phyloP scores from a whole-genome alignment of 35 echinoderm and acorn worm genomes.

The Stichopus chloronotus region DNA sequence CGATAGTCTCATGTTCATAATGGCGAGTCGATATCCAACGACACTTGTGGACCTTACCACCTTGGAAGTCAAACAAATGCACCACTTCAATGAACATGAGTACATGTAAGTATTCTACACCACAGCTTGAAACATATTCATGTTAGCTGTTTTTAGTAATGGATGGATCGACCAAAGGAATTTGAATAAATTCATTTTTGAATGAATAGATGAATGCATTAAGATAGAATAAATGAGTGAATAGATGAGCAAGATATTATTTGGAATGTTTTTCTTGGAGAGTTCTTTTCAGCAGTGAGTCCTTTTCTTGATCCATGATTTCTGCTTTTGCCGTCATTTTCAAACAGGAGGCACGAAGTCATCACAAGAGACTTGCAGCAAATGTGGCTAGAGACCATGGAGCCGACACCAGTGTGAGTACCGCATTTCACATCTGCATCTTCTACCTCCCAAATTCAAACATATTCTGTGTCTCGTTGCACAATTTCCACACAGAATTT shows the following conservation, averaged over 20 bases:
- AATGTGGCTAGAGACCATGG: slow-evolving; percentile 75
- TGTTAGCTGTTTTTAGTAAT: neutral
- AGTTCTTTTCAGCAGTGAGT: neutral
- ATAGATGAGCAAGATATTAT: neutral
- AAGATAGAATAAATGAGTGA: neutral
- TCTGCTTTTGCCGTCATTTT: neutral
- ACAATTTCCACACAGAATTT: no score
- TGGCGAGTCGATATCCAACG: slow-evolving; percentile 75
- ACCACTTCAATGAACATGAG: slow-evolving; percentile 84
- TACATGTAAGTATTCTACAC: slow-evolving; percentile 65
- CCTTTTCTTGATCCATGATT: neutral
- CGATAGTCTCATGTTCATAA: slow-evolving; percentile 69
- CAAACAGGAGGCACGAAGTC: slow-evolving; percentile 75
- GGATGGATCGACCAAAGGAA: neutral
- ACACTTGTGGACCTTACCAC: slow-evolving; percentile 81
- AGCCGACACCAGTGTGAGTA: slow-evolving; percentile 71
- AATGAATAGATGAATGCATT: neutral
- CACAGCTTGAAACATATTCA: neutral
- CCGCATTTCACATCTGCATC: neutral
- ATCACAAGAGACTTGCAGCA: slow-evolving; percentile 68
- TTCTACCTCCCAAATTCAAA: no score
- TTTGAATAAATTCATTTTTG: neutral
- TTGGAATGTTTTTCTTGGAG: neutral
- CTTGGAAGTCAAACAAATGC: slow-evolving; percentile 89
- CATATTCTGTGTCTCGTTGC: no score